Percentiles rank a stretch among this genome's conserved stretches.
These are phyloP conservation scores for Andricus grossulariae DNA, from an alignment of 1,140 invertebrate species.

Conservation along the genomic window DNA sequence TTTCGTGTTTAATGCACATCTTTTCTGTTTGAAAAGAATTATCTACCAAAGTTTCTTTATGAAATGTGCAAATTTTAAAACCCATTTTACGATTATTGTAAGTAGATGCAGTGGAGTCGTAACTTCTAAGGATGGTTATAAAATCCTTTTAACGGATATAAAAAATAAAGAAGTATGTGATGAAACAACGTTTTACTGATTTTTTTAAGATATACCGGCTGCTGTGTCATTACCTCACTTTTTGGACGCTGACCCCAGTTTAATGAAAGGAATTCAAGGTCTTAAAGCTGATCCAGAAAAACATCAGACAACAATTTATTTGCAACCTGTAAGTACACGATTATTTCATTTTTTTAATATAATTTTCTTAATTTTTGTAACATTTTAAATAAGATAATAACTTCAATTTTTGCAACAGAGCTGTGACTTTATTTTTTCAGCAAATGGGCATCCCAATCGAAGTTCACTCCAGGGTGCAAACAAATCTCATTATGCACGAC, in stretches of 20 bases:
- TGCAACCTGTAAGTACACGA: slow-evolving; percentile 76
- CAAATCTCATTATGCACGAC: slow-evolving; percentile 80
- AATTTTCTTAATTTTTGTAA: too few species aligned
- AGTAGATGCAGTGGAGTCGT: too few species aligned
- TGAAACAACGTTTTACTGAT: not conserved
- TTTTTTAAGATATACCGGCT: slow-evolving; percentile 79
- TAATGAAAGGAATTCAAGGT: slow-evolving; percentile 82
- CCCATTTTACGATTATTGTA: too few species aligned
- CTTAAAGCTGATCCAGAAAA: slow-evolving; percentile 78
- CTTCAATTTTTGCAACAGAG: not conserved
- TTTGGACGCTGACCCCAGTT: slow-evolving; percentile 79
- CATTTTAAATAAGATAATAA: not conserved
- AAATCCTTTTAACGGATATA: too few species aligned
- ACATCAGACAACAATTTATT: slow-evolving; percentile 74
- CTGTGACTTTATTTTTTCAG: slow-evolving; percentile 60
- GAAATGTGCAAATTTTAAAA: too few species aligned
- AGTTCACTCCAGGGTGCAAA: slow-evolving; percentile 79
- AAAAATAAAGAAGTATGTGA: not conserved
- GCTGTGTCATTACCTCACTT: slow-evolving; percentile 89
- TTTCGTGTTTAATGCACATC: too few species aligned
- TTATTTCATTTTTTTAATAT: too few species aligned
- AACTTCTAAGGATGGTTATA: too few species aligned
- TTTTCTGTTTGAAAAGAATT: too few species aligned
- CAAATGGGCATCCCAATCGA: slow-evolving; percentile 78
- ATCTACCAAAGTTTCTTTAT: too few species aligned